phyloP scores from a whole-genome alignment of 92 coral and sea anemone species.

The Parazoanthus darwini region DNA sequence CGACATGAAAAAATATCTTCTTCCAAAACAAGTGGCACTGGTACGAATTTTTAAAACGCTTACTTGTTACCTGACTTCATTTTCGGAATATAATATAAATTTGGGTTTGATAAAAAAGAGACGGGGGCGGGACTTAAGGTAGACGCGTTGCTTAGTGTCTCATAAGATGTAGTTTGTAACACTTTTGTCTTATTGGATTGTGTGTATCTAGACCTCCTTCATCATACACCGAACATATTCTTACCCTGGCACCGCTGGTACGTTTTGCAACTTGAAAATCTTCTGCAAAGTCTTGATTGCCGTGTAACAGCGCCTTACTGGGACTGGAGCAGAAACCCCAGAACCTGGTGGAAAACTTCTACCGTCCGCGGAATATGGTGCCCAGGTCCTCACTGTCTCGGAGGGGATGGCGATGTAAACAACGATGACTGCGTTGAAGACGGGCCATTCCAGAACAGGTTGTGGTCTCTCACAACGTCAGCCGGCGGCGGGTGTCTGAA shows the following conservation, averaged over 20 bases:
- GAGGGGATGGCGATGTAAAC: slow-evolving; percentile 47
- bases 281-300: slow-evolving; percentile 51
- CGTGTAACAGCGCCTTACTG: slow-evolving; percentile 59
- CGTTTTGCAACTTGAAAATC: slow-evolving; percentile 47
- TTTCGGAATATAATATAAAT: too few relatives aligned
- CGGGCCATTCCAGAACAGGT: slow-evolving; percentile 57
- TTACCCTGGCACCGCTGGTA: slow-evolving; percentile 67
- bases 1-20: too few relatives aligned
- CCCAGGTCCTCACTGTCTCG: slow-evolving; percentile 53
- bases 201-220: slow-evolving; percentile 26
- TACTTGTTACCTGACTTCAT: too few relatives aligned
- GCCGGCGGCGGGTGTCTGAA: slow-evolving; percentile 71
- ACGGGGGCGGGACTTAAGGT: too few relatives aligned
- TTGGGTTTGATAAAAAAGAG: too few relatives aligned
- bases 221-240: slow-evolving; percentile 48
- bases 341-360: slow-evolving; percentile 53
- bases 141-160: too few relatives aligned
- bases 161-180: too few relatives aligned
- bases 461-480: slow-evolving; percentile 51
- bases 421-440: slow-evolving; percentile 56
- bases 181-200: not conserved
- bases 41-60: too few relatives aligned
- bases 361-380: slow-evolving; percentile 38
- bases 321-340: slow-evolving; percentile 58
- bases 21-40: too few relatives aligned